Evolutionary conservation across 2,888 invertebrate genomes (phyloP), one percentile per base, ranked within the genome.

Genomic region (Coelinius sp.): DNA sequence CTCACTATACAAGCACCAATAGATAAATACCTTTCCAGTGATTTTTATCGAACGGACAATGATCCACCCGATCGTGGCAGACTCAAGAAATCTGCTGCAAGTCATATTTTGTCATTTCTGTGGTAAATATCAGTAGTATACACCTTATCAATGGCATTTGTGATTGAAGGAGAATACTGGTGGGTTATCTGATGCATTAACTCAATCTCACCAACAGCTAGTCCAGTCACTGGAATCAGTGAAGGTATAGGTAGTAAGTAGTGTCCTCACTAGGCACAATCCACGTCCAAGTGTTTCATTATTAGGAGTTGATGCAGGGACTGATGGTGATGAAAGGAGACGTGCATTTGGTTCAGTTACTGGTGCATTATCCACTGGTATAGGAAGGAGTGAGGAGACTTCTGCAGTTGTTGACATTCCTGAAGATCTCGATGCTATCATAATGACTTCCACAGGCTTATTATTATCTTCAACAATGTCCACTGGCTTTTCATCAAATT

Each of bases 21-120:
- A n/a, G 52, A 52, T 7, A 52, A 52, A 52, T 52, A 52, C 20
- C 20, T 20, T 20, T 14, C 52, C 1, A 59, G 59, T 25, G n/a
- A 14, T 3, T 59, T 25, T 6, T 59, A 27, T 27, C 6, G 14
- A 7, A 27, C 12, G 4, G 44, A 44, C n/a, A 44, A 44, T 44
- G 44, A 8, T n/a, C 44, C 44, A 12, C 27, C 10, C 27, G 27
- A 25, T 59, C 27, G 27, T n/a, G 59, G 59, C n/a, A 24, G 12
- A 12, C 59, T 12, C 12, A 24, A 12, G 27, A 59, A 59, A 59
- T n/a, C 27, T 59, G 59, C 59, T 2, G n/a, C 24, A 59, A 59
- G 25, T 25, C 25, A 59, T 14, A 12, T 59, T 27, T 59, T 24
- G 59, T 59, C 59, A 1, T 59, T 59, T 59, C 14, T 59, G 27